Evolutionary conservation across 2,888 invertebrate species (phyloP).

Genomic region (Muschampia plurimacula): DNA sequence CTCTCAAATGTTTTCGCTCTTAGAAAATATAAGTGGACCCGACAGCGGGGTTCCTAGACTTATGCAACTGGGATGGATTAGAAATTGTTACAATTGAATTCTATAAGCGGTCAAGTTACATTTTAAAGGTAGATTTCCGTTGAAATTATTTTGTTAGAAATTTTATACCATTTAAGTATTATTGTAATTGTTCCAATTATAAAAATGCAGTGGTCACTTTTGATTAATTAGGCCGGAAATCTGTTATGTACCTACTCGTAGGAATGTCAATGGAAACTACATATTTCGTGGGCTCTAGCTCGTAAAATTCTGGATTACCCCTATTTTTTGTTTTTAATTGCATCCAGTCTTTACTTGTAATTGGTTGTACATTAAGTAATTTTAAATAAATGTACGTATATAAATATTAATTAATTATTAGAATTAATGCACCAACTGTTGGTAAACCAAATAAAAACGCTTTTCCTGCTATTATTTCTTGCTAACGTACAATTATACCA

Average conservation of each 20-base stretch:
- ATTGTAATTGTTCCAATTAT: neutral
- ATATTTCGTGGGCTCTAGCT: too few species aligned
- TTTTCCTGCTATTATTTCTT: neutral
- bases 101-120: slow-evolving; percentile 41
- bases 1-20: slow-evolving; percentile 69
- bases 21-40: slow-evolving; percentile 72
- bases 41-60: slow-evolving; percentile 59
- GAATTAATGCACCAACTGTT: too few species aligned
- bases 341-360: too few species aligned
- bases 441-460: too few species aligned
- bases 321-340: too few species aligned
- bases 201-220: slow-evolving; percentile 3
- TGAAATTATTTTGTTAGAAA: slow-evolving; percentile 6
- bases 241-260: neutral
- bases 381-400: too few species aligned
- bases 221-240: neutral
- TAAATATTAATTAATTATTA: too few species aligned
- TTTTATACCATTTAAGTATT: neutral
- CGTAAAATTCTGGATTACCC: too few species aligned
- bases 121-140: slow-evolving; percentile 25
- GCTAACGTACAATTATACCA: neutral
- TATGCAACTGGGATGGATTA: slow-evolving; percentile 31
- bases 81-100: slow-evolving; percentile 47
- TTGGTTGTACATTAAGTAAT: too few species aligned
- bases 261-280: neutral